Evolutionary conservation across 2,113 vertebrate species (phyloP).

Genomic region (Neogobius melanostomus): DNA sequence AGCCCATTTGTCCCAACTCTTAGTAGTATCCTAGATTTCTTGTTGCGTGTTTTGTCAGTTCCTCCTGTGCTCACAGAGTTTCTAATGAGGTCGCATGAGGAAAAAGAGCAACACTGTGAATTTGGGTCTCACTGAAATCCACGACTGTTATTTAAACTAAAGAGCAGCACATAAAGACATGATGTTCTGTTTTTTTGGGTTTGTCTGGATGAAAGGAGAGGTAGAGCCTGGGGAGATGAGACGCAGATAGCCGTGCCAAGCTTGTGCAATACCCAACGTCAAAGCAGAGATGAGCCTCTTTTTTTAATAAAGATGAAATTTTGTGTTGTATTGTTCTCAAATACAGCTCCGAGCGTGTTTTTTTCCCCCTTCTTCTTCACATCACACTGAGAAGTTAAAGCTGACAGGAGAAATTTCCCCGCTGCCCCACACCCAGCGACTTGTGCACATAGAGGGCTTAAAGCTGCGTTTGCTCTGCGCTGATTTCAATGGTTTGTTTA

Average conservation of each 20-base stretch:
- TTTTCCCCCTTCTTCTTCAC: slow-evolving; percentile 31
- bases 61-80: slow-evolving; percentile 13
- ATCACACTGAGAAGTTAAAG: slow-evolving; percentile 55
- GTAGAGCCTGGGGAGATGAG: slow-evolving; percentile 47
- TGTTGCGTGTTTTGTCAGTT: slow-evolving; percentile 10
- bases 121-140: slow-evolving; percentile 22
- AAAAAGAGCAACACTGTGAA: slow-evolving; percentile 18
- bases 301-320: slow-evolving; percentile 83
- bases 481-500: slow-evolving; percentile 59
- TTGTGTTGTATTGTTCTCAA: slow-evolving; percentile 78
- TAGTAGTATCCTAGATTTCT: not conserved
- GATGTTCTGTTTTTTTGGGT: slow-evolving; percentile 30
- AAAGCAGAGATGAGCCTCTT: slow-evolving; percentile 74
- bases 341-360: slow-evolving; percentile 60
- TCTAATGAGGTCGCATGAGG: slow-evolving; percentile 48
- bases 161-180: not conserved
- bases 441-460: slow-evolving; percentile 51
- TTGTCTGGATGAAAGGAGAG: slow-evolving; percentile 58
- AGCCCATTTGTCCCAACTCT: not conserved
- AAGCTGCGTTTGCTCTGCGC: slow-evolving; percentile 52
- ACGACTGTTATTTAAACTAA: slow-evolving; percentile 1
- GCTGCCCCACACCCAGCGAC: slow-evolving; percentile 32
- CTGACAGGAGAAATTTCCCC: slow-evolving; percentile 54
- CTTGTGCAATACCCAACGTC: slow-evolving; percentile 80
- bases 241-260: slow-evolving; percentile 78